Conservation (phyloP, 2,797 vertebrate genomes). For the Gymnoscopelus microlampas region DNA sequence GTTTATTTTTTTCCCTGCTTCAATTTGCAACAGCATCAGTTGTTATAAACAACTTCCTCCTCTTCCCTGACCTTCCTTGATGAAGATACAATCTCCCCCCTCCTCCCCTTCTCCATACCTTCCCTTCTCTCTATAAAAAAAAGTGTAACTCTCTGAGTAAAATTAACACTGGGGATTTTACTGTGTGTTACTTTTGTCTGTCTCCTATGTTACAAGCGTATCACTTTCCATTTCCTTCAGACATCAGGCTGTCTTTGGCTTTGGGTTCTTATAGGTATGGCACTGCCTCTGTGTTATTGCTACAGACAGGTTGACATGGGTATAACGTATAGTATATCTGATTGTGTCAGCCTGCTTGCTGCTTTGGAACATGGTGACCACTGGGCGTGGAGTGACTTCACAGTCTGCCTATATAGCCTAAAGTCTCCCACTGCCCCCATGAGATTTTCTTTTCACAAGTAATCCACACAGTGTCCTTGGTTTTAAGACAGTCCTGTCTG, state of each 20-base stretch:
- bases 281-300: conserved; percentile 36
- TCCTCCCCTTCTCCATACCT: not conserved
- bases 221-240: conserved; percentile 53
- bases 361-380: conserved; percentile 15
- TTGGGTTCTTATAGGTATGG: conserved; percentile 33
- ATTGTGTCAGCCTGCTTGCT: conserved; percentile 25
- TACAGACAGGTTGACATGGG: conserved; percentile 52
- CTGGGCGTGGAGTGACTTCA: conserved; percentile 27
- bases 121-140: conserved; percentile 5
- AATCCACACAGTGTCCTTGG: not conserved
- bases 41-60: conserved; percentile 36
- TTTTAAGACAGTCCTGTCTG: conserved; percentile 10
- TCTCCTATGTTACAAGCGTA: conserved; percentile 32
- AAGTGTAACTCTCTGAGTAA: too few species aligned
- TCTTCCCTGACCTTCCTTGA: conserved; percentile 33
- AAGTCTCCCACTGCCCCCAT: not conserved
- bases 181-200: too few species aligned
- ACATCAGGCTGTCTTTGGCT: conserved; percentile 41
- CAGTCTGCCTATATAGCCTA: not conserved
- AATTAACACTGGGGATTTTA: too few species aligned
- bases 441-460: conserved; percentile 29
- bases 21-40: conserved; percentile 52
- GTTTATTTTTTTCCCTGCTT: conserved; percentile 27
- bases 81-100: conserved; percentile 34
- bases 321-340: conserved; percentile 14